A percentile compares a stretch with the other conserved stretches of the same genome.
Evolutionary conservation across 2,113 vertebrate genomes (phyloP).

Genomic region (Fulmarus glacialis): DNA sequence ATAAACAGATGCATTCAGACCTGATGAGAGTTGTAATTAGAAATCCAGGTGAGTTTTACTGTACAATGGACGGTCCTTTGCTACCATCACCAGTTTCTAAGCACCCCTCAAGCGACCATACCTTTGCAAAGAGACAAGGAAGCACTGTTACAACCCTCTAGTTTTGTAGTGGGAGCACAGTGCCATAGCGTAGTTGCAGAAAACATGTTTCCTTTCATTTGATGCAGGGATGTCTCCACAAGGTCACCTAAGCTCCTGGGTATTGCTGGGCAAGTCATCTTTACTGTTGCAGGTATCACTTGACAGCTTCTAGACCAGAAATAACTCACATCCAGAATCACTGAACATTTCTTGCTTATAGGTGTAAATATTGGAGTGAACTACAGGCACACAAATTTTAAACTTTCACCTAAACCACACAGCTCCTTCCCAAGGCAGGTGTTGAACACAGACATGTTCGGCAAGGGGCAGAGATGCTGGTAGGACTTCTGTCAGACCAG

Average conservation of each 20-base stretch:
- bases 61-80: background rate
- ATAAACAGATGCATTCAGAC: background rate
- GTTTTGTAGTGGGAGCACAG: background rate
- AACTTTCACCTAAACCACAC: background rate
- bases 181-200: background rate
- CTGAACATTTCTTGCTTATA: background rate
- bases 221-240: background rate
- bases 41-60: background rate
- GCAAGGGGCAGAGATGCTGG: background rate
- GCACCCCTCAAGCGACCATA: background rate
- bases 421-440: background rate
- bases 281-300: background rate
- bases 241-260: background rate
- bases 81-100: background rate
- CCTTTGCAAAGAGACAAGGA: background rate
- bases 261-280: background rate
- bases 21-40: background rate
- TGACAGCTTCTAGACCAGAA: background rate
- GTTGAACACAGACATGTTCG: background rate
- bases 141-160: background rate
- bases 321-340: background rate
- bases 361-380: background rate
- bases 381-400: background rate
- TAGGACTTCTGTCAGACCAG: background rate
- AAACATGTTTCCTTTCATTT: background rate